Base-by-base conservation (phyloP, 2,113 vertebrate genomes). In the Ranitomeya imitator region DNA sequence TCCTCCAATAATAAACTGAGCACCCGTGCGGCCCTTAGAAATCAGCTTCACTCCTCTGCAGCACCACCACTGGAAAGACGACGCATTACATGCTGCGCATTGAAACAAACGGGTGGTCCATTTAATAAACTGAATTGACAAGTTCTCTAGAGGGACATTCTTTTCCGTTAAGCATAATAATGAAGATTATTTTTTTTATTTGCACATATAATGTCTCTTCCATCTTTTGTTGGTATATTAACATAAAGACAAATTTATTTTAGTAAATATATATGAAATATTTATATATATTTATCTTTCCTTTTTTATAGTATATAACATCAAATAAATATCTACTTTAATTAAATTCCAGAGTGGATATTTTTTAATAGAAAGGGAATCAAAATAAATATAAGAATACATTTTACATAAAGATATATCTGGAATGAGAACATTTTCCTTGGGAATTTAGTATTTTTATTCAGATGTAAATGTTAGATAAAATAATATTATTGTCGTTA, bases 351-450 rank as follows among this genome's bases (percentile, higher is more conserved):
- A 76, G 73, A 76, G 73, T 76, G 52, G 52, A 55, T 55, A 57
- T 23, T 79, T 79, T 79, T 79, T 55, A 55, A 57, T 4, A 23
- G 9, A 78, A 2, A n/a, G 51, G 51, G 18, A 54, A 57, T 79
- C 21, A 6, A 55, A 21, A 52, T 14, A n/a, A 55, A 6, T 54
- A 54, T 54, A 77, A 54, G 19, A 78, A 78, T 21, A 78, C 45
- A 54, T 55, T 79, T 79, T 79, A 23, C 77, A 79, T 79, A 23
- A 21, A 79, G 59, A 55, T n/a, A n/a, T 23, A 79, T 14, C 52
- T 59, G 45, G 7, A 80, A 80, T 31, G 6, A 23, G 76, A 55
- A 55, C 19, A 59, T 79, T 57, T 57, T n/a, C 52, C 2, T 79
- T 79, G 6, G 26, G 6, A 79, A 57, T 2, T 23, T 54, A 21